Evolutionary conservation across 2,113 vertebrate species (phyloP).

Genomic region (Hydrolagus affinis): DNA sequence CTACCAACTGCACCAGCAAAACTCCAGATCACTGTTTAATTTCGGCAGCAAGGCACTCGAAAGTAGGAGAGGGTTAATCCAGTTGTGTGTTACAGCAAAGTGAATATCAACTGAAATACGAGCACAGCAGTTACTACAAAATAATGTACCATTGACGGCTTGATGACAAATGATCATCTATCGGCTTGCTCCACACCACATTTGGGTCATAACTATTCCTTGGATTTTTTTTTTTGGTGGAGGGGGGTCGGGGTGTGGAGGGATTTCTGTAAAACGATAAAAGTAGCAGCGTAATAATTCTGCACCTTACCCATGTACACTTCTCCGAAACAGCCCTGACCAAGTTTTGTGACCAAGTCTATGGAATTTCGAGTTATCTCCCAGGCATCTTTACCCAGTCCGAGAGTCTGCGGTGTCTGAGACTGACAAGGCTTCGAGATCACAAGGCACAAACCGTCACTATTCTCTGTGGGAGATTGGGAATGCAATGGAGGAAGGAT

Average conservation of each 20-base stretch:
- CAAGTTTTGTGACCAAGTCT: constrained; percentile 66
- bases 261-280: not conserved
- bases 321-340: constrained; percentile 92
- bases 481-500: constrained; percentile 33
- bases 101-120: not conserved
- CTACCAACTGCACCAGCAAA: no score
- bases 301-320: constrained; percentile 85
- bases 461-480: constrained; percentile 56
- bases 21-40: no score
- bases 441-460: constrained; percentile 84
- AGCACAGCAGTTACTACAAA: not conserved
- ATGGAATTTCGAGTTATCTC: constrained; percentile 75
- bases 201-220: not conserved
- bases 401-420: constrained; percentile 79
- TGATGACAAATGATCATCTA: not conserved
- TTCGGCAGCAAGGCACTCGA: no score
- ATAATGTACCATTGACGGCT: constrained; percentile 14
- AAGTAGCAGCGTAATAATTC: not conserved
- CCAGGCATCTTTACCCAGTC: constrained; percentile 88
- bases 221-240: no score
- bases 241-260: no score
- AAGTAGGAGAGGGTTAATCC: constrained; percentile 27
- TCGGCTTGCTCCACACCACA: not conserved
- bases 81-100: not conserved
- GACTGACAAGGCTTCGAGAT: constrained; percentile 68